These are phyloP conservation scores for Intellagama lesueurii DNA, from an alignment of 2,797 vertebrate species.

Conservation along the genomic window DNA sequence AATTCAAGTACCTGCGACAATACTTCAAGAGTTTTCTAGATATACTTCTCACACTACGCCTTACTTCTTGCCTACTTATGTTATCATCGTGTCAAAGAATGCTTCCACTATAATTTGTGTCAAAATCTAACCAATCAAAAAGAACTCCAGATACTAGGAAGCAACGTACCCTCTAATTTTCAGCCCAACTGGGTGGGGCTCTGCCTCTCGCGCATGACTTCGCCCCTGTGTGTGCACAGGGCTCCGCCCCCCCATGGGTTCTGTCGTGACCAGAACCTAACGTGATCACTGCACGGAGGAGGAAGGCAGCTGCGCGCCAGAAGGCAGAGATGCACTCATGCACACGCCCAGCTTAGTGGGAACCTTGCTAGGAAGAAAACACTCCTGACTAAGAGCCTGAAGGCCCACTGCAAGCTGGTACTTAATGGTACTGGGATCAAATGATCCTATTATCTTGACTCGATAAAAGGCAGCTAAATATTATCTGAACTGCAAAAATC, in stretches of 20 bases:
- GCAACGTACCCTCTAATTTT: too few relatives aligned
- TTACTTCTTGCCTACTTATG: not conserved
- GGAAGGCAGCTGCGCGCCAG: not conserved
- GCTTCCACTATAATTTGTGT: not conserved
- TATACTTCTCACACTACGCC: not conserved
- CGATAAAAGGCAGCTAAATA: not conserved
- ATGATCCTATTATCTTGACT: not conserved
- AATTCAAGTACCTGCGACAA: not conserved
- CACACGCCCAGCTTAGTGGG: not conserved
- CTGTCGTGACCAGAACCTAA: too few relatives aligned
- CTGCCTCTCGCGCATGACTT: too few relatives aligned
- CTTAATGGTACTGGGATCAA: too few relatives aligned
- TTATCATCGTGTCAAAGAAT: not conserved
- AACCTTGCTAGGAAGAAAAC: not conserved
- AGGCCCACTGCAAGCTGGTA: not conserved
- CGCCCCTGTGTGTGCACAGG: too few relatives aligned
- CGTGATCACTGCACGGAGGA: too few relatives aligned
- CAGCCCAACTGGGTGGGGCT: too few relatives aligned
- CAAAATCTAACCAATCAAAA: not conserved
- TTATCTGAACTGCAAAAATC: not conserved
- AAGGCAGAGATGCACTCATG: not conserved
- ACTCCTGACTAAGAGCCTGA: not conserved
- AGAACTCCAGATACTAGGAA: not conserved
- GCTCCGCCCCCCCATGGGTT: too few relatives aligned
- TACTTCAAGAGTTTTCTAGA: not conserved